Evolutionary conservation across 2,113 vertebrate species (phyloP), one percentile per base, ranked within the genome.

Genomic region (Baryphthengus martii): DNA sequence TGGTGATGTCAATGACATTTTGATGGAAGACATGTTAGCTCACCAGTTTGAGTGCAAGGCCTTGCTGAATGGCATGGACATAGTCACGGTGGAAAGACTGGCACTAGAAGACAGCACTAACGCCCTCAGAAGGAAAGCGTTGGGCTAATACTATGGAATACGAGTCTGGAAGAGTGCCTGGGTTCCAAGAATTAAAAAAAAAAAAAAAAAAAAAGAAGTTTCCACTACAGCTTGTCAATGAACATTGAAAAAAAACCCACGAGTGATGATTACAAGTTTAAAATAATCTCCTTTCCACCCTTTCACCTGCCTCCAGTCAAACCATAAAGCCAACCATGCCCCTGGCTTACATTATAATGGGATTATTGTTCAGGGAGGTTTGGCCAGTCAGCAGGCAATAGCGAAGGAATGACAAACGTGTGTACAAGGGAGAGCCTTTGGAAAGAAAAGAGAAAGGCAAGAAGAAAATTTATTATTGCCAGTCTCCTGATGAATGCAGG

Each of bases 401-500:
- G 56, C 3, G 26, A 96, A 92, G 84, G 92, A 96, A 75, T 87
- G 85, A 83, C 81, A 94, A 89, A 92, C 40, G 89, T 95, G 85
- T 93, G 88, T 79, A 79, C 61, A 68, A 71, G 61, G 73, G 76
- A 94, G 35, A 82, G 70, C 39, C 58, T 67, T 93, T 90, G 88
- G 83, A 66, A 61, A 96, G 72, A 78, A 93, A 94, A 90, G 89
- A 88, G 79, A 88, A 95, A 82, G 78, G 71, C 90, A 93, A 90
- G 83, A 88, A 93, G 97, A 97, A 94, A 97, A 97, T 98, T 98
- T 98, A 97, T 97, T 97, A 95, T 96, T 96, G 85, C 93, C 35
- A 59, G 90, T 95, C 75, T 88, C 90, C 97, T 97, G 97, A 97
- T 97, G 97, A 98, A 97, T 97, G 93, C 93, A 97, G 75, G 96